Evolutionary conservation across 2,888 invertebrate species (phyloP).

Genomic region (Atethmia centrago): DNA sequence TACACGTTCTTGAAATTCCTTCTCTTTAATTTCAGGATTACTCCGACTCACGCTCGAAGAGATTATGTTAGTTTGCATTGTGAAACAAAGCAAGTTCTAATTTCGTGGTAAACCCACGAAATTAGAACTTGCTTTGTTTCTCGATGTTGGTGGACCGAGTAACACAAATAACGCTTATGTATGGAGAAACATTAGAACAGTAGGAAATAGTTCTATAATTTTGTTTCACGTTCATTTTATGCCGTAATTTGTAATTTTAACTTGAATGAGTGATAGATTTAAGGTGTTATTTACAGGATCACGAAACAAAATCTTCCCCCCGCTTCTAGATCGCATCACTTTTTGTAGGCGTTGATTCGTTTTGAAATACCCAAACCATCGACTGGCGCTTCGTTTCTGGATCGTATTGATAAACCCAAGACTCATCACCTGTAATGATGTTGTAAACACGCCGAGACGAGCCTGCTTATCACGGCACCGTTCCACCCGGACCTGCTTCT

Average conservation of each 20-base stretch:
- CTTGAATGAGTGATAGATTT: neutral
- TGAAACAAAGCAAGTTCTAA: conserved; percentile 32
- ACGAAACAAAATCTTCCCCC: too few species aligned
- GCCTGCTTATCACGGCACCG: too few species aligned
- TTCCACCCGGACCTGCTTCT: too few species aligned
- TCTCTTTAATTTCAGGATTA: conserved; percentile 30
- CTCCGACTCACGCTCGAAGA: conserved; percentile 6
- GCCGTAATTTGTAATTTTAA: neutral
- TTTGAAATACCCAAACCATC: too few species aligned
- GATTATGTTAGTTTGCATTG: conserved; percentile 40
- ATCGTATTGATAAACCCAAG: too few species aligned
- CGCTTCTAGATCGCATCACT: too few species aligned
- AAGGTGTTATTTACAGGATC: neutral
- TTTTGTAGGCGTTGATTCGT: too few species aligned
- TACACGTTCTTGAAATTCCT: neutral
- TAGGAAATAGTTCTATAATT: neutral
- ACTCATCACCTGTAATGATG: too few species aligned
- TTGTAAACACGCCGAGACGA: too few species aligned
- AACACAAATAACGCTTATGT: conserved; percentile 4
- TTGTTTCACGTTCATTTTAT: neutral
- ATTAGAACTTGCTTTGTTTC: too few species aligned
- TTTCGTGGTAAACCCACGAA: too few species aligned
- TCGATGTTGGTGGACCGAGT: neutral
- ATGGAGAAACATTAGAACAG: neutral
- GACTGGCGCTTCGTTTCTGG: too few species aligned